Percentiles rank a stretch among this genome's conserved stretches.
phyloP scores from a whole-genome alignment of 2,888 invertebrate genomes.

The Margaritifera margaritifera region DNA sequence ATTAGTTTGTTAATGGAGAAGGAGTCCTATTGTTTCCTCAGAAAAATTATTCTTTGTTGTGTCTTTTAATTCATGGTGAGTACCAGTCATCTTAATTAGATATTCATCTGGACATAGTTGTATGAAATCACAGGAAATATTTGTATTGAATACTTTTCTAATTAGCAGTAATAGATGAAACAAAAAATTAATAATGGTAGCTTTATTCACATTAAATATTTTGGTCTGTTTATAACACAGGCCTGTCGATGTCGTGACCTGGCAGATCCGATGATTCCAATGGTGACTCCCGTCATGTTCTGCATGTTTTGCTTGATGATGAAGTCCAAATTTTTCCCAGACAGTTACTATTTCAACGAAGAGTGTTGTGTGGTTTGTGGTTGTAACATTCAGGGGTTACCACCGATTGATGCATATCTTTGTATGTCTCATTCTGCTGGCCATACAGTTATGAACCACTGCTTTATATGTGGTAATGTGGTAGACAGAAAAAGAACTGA shows the following conservation, averaged over 20 bases:
- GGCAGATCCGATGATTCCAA: slow-evolving; percentile 31
- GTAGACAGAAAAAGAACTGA: slow-evolving; percentile 7
- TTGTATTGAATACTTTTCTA: no score
- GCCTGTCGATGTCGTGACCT: slow-evolving; percentile 36
- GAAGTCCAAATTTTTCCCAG: slow-evolving; percentile 30
- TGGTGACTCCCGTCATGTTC: slow-evolving; percentile 31
- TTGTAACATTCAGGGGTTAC: slow-evolving; percentile 8
- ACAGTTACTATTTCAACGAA: slow-evolving; percentile 30
- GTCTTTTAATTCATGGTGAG: no score
- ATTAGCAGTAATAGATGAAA: no score
- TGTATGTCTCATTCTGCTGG: slow-evolving; percentile 30
- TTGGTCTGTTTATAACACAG: slow-evolving; percentile 18
- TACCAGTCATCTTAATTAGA: no score
- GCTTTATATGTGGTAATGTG: slow-evolving; percentile 27
- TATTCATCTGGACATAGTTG: no score
- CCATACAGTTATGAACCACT: slow-evolving; percentile 12
- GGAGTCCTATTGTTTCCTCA: no score
- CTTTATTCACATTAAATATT: neutral
- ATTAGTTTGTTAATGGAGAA: no score
- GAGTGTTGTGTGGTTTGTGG: slow-evolving; percentile 48
- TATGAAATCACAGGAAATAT: no score
- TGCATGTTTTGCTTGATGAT: slow-evolving; percentile 37
- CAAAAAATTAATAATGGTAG: no score
- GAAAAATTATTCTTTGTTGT: no score
- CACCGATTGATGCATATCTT: slow-evolving; percentile 11